Evolutionary conservation across 2,113 vertebrate species (phyloP), one percentile per base, ranked within the genome.

Genomic region (Alethe diademata): DNA sequence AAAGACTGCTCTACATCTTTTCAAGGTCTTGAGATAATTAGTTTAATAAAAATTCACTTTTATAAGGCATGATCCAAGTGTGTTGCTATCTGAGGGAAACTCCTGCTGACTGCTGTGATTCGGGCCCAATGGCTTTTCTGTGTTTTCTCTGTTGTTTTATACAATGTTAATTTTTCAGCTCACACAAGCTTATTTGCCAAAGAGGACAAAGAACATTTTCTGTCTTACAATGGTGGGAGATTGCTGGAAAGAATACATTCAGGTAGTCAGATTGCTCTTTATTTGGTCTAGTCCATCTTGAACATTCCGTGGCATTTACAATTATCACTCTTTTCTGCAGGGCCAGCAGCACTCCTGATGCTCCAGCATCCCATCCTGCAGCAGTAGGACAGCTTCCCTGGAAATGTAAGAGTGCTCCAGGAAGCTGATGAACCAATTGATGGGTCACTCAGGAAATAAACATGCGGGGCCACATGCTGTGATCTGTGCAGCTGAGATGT

Each of bases 21-120:
- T 78, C 81, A 86, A 92, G 87, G 56, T 83, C 90, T 82, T 84
- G 65, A 92, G 79, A 88, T 67, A 93, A 85, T 79, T 87, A 20
- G 2, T 90, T 90, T 85, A 69, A 92, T 66, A 85, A 96, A 93
- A 96, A 88, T 22, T 78, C 40, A 65, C 62, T 72, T 94, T 92
- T 83, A 45, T 62, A 72, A 50, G 84, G 43, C 48, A 12, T 66
- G 70, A 79, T 69, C 50, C 74, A 78, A 65, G 40, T 43, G 40
- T 79, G 53, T 62, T 70, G 38, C 42, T 60, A 23, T 87, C 73
- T 38, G 40, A 91, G 38, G 66, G 66, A 88, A 92, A 43, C 28
- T 91, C 53, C 62, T 72, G 50, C 54, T 79, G 61, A 23, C 19
- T 84, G 62, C 57, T 3, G 4, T 61, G 73, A n/a, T 71, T 58